These are phyloP conservation scores for Dioctria linearis DNA, from an alignment of 2,888 invertebrate species.

Conservation along the genomic window DNA sequence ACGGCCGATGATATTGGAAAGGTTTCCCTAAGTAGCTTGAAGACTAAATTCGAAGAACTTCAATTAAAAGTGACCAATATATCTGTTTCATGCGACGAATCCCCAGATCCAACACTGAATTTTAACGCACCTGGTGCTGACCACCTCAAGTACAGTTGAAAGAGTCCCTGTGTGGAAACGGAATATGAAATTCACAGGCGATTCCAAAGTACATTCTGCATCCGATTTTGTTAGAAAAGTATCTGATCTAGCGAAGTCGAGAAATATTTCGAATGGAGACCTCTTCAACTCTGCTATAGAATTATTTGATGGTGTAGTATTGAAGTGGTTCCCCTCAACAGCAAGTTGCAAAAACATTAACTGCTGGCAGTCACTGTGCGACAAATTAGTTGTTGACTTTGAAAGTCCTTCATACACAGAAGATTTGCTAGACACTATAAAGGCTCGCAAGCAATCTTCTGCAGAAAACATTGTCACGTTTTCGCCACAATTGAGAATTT, in stretches of 20 bases:
- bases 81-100: no score
- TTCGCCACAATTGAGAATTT: background rate
- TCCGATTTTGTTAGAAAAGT: constrained; percentile 5
- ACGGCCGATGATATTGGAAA: no score
- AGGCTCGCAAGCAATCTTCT: background rate
- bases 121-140: no score
- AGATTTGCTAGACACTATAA: background rate
- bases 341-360: background rate
- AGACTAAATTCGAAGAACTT: no score
- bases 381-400: background rate
- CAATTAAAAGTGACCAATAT: no score
- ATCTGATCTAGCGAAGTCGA: background rate
- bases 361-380: background rate
- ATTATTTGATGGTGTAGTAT: background rate
- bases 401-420: background rate
- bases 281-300: background rate
- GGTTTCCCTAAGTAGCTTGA: no score
- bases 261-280: background rate
- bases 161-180: background rate
- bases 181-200: background rate
- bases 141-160: no score
- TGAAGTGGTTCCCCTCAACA: background rate
- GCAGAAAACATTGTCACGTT: background rate
- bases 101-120: no score
- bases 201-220: background rate